A percentile compares a stretch with the other conserved stretches of the same genome.
Conservation (phyloP, 1,140 invertebrate genomes). For the Bombus haemorrhoidalis region DNA sequence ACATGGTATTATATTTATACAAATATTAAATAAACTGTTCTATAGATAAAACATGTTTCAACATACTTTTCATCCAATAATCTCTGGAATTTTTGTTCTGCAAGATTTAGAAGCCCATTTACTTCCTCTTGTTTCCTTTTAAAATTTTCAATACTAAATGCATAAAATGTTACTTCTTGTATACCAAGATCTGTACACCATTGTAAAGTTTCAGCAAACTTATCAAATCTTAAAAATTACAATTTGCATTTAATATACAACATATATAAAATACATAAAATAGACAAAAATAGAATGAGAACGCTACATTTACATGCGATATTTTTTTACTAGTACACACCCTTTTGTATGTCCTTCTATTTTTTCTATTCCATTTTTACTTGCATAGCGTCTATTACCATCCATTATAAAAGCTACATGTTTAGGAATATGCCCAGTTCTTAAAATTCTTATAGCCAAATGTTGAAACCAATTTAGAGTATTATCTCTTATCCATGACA, state of each 20-base stretch:
- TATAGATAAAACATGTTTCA: background rate
- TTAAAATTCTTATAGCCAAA: conserved; percentile 90
- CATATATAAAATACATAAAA: background rate
- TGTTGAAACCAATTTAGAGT: conserved; percentile 90
- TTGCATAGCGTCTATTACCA: conserved; percentile 97
- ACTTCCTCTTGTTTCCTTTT: conserved; percentile 97
- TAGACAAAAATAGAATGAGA: conserved; percentile 6
- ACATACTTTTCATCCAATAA: conserved; percentile 93
- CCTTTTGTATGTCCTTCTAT: conserved; percentile 95
- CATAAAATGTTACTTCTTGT: conserved; percentile 98
- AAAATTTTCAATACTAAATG: conserved; percentile 99
- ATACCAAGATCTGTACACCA: conserved; percentile 89
- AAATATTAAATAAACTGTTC: conserved; percentile 35
- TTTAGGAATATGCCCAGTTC: conserved; percentile 91
- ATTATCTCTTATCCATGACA: conserved; percentile 92
- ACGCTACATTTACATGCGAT: conserved; percentile 3
- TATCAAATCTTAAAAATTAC: conserved; percentile 89
- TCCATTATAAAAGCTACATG: conserved; percentile 99
- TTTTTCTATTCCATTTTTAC: conserved; percentile 89
- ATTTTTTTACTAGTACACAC: conserved; percentile 68
- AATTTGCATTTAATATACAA: conserved; percentile 32
- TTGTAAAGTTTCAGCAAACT: conserved; percentile 95
- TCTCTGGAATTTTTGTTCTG: conserved; percentile 93
- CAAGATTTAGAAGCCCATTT: conserved; percentile 93
- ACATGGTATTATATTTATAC: background rate